Conservation (phyloP, 1,140 invertebrate genomes). For the Hylaeus anthracinus region DNA sequence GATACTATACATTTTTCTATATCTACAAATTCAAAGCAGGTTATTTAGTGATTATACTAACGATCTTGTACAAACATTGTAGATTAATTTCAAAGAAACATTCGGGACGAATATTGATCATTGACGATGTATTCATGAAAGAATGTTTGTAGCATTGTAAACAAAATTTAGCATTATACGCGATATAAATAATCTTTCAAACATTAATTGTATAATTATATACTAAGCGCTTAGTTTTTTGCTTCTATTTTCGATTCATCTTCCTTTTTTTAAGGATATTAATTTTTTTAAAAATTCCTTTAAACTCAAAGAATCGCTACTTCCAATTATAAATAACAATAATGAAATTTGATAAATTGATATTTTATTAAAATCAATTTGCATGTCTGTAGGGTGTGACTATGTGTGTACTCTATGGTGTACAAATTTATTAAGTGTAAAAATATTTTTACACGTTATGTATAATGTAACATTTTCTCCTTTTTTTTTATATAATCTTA, state of each 20-base stretch:
- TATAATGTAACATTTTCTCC: neutral
- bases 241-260: neutral
- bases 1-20: neutral
- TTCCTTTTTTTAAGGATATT: neutral
- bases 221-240: neutral
- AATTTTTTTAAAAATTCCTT: neutral
- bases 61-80: neutral
- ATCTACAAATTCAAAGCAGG: neutral
- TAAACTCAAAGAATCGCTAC: neutral
- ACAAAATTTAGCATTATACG: constrained; percentile 5
- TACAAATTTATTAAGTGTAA: neutral
- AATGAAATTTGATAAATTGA: neutral
- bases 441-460: neutral
- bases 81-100: neutral
- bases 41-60: neutral
- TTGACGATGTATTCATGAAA: neutral
- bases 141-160: neutral
- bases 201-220: neutral
- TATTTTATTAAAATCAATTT: neutral
- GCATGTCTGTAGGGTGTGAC: neutral
- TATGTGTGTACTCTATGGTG: neutral
- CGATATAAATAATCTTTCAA: neutral
- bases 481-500: neutral
- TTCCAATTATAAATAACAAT: neutral
- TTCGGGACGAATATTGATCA: neutral